These are phyloP conservation scores for Triplophysa tibetana DNA, from an alignment of 2,113 vertebrate genomes.

Conservation along the genomic window DNA sequence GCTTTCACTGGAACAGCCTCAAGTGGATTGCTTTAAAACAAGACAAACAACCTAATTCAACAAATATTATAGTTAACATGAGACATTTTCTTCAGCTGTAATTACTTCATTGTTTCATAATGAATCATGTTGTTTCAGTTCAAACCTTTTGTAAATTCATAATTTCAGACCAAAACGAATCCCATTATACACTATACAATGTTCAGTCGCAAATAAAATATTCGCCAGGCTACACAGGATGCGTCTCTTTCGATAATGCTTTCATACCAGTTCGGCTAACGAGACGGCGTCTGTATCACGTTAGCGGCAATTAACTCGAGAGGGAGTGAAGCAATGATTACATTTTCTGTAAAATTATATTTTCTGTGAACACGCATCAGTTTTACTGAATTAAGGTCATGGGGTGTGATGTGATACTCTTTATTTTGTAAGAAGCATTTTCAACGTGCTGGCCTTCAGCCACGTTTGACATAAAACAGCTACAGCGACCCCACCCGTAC, in stretches of 20 bases:
- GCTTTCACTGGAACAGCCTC: background rate
- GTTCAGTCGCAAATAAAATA: background rate
- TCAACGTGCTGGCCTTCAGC: background rate
- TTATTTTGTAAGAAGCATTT: background rate
- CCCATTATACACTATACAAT: background rate
- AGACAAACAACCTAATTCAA: background rate
- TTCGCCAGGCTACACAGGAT: background rate
- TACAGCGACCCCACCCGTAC: constrained; percentile 5
- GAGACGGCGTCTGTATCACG: background rate
- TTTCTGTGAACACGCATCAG: background rate
- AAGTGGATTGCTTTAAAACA: background rate
- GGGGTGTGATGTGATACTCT: background rate
- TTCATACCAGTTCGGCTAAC: background rate
- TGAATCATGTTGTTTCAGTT: background rate
- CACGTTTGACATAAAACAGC: constrained; percentile 13
- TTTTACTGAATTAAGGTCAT: constrained; percentile 6
- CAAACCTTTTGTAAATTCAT: background rate
- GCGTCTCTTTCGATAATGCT: background rate
- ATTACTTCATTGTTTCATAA: background rate
- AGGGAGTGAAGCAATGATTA: background rate
- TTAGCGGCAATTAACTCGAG: constrained; percentile 1
- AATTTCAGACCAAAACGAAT: background rate
- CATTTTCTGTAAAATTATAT: background rate
- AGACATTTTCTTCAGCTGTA: background rate
- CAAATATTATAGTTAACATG: background rate